A percentile compares a stretch with the other conserved stretches of the same genome.
Conservation (phyloP, 2,797 vertebrate genomes). For the Gephyroberyx darwinii region DNA sequence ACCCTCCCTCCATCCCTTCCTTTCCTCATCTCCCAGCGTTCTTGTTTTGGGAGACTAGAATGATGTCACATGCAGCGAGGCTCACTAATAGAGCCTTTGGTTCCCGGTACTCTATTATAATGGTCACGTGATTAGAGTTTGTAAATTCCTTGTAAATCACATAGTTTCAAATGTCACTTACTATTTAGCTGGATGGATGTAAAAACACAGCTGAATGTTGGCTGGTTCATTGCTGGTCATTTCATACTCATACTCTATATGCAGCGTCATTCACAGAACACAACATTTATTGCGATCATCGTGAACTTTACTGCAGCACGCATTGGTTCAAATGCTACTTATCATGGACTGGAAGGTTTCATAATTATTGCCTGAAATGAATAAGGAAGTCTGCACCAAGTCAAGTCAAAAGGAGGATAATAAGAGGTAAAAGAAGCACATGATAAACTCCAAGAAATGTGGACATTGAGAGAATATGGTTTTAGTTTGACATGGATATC, state of each 20-base stretch:
- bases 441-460: background rate
- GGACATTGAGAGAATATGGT: background rate
- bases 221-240: background rate
- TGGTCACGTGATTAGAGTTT: background rate
- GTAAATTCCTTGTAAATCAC: background rate
- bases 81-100: background rate
- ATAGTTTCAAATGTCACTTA: background rate
- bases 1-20: background rate
- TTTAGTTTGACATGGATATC: slow-evolving; percentile 2
- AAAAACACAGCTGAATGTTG: background rate
- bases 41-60: no score
- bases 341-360: background rate
- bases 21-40: no score
- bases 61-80: background rate
- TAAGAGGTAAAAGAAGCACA: background rate
- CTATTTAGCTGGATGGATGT: background rate
- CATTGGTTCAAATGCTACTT: background rate
- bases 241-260: no score
- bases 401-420: background rate
- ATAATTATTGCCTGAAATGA: background rate
- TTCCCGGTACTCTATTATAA: background rate
- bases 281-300: no score
- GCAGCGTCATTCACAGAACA: no score
- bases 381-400: background rate
- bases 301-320: background rate